These are phyloP conservation scores for Enteromius viviparus DNA, from an alignment of 2,797 vertebrate species.

Conservation along the genomic window DNA sequence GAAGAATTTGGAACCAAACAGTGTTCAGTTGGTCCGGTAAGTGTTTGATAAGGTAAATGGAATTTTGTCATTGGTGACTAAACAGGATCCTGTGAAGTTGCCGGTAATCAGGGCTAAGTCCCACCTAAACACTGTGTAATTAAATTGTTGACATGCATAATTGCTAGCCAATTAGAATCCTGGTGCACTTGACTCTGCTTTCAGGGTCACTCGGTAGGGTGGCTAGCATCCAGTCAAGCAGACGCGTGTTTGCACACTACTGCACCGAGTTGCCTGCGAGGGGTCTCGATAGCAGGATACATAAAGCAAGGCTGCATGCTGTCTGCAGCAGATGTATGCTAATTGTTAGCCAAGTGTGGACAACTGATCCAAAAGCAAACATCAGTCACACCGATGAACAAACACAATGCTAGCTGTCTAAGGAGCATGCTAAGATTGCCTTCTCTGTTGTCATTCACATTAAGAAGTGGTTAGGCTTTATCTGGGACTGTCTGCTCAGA, in stretches of 20 bases:
- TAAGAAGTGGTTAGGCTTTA: slow-evolving; percentile 35
- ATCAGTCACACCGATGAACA: slow-evolving; percentile 39
- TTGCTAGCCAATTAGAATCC: slow-evolving; percentile 51
- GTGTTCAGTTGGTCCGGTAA: not conserved
- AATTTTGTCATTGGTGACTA: slow-evolving; percentile 4
- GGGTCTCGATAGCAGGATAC: slow-evolving; percentile 64
- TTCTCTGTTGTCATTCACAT: slow-evolving; percentile 40
- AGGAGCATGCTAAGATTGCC: slow-evolving; percentile 33
- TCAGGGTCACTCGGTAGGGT: slow-evolving; percentile 42
- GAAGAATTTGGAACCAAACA: slow-evolving; percentile 4
- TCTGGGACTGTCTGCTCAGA: not conserved
- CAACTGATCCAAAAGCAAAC: slow-evolving; percentile 57
- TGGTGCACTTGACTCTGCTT: slow-evolving; percentile 50
- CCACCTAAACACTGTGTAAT: slow-evolving; percentile 43
- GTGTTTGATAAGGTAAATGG: not conserved
- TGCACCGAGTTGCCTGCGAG: slow-evolving; percentile 65
- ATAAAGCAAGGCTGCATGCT: slow-evolving; percentile 65
- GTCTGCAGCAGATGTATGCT: slow-evolving; percentile 68
- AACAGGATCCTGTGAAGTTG: slow-evolving; percentile 18
- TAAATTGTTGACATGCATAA: slow-evolving; percentile 56
- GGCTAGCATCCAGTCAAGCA: slow-evolving; percentile 50
- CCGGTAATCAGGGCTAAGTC: slow-evolving; percentile 34
- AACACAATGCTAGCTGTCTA: slow-evolving; percentile 37
- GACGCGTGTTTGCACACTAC: slow-evolving; percentile 67
- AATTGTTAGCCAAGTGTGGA: slow-evolving; percentile 65